Base-by-base conservation (phyloP, 64 coral and sea anemone species). In the Stylophora pistillata region DNA sequence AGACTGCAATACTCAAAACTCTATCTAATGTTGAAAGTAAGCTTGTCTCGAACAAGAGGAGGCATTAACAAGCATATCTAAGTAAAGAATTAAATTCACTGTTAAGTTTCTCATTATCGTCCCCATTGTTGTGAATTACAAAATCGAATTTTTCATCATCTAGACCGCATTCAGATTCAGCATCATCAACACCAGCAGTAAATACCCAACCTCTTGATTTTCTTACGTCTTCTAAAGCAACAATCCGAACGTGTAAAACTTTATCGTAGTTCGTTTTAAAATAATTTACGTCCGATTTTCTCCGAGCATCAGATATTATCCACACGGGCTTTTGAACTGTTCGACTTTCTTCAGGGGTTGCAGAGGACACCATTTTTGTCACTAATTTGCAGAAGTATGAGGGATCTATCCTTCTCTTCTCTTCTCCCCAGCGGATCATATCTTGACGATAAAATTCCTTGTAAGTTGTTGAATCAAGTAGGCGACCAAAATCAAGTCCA, bases 351-450 rank as follows among this genome's bases (percentile, higher is more conserved):
- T 74, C 47, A 21, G 66, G 15, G 21, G 60, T 31, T 86, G 13
- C 74, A 23, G 71, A 59, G 16, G 79, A 58, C n/a, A 71, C 85
- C 76, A 88, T 77, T 87, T 88, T 76, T 20, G 91, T 76, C 30
- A 93, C 97, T 82, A 95, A 78, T 85, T 58, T 88, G 76, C 97
- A 99, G 53, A 99, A 99, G 65, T 93, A 98, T 5, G 65, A 82
- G 15, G 97, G 84, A 21, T 99, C 93, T 16, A 55, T 20, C 13
- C 56, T 79, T 73, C 97, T 78, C 84, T 91, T 95, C 9, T 89
- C 90, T 41, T 99, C 97, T 52, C 97, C 97, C 97, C 93, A 99
- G 53, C 53, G 54, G 63, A 99, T 95, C 97, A 99, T 99, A n/a
- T 90, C 93, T 57, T 81, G n/a, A 28, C 97, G 82, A 41, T 93